Evolutionary conservation across 1,140 invertebrate species (phyloP), one percentile per base, ranked within the genome.

Genomic region (Drosophila repletoides): DNA sequence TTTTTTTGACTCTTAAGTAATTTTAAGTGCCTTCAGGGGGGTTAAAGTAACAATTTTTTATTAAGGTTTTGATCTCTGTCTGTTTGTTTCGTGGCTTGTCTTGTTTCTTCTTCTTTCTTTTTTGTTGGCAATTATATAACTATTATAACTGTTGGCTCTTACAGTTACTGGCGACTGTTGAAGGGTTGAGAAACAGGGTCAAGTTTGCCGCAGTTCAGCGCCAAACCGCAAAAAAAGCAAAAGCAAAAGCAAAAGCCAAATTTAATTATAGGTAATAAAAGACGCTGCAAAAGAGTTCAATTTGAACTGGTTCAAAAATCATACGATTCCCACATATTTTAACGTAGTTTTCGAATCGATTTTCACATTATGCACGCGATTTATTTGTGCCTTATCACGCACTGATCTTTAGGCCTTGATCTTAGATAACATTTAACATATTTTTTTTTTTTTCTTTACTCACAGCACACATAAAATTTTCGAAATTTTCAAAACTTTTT

Each of bases 71-170:
- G 64, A 61, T 64, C 71, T 81, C 67, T 55, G 49, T 63, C 53
- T 43, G 36, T 67, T 22, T 40, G 38, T 33, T 68, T 58, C 56
- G 46, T 55, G 36, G 21, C 12, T 55, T n/a, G n/a, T n/a, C n/a
- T n/a, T n/a, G n/a, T n/a, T n/a, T n/a, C n/a, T n/a, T n/a, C n/a
- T n/a, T n/a, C n/a, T n/a, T n/a, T n/a, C n/a, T n/a, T n/a, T n/a
- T 63, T 72, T 75, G 64, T 52, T 70, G 65, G 65, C 79, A 83
- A 76, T 83, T 83, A 77, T 83, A 83, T 83, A 83, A 83, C 59
- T 52, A 12, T 58, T 36, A 19, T 48, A 49, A 59, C 46, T 51
- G 46, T 48, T n/a, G 19, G 49, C 33, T 58, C 24, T 41, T 21
- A 41, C 51, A 19, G 36, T 55, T 29, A 22, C 36, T 41, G 26